phyloP scores from a whole-genome alignment of 2,888 invertebrate genomes.

The Tachina fera region DNA sequence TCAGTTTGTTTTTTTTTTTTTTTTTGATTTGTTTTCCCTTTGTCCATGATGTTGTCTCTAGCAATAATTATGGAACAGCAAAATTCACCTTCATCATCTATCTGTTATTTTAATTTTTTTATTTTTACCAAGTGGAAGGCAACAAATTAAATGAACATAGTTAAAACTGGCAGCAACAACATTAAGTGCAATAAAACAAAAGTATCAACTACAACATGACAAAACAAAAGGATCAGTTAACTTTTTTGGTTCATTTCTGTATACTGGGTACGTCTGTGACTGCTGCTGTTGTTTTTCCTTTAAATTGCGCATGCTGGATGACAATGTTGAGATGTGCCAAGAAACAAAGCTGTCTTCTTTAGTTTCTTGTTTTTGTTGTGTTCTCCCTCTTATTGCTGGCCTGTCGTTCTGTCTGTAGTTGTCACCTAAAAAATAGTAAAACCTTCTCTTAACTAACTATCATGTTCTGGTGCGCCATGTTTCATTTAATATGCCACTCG shows the following conservation, averaged over 20 bases:
- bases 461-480: constrained; percentile 66
- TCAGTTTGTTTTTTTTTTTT: background rate
- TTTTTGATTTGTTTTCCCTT: background rate
- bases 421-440: constrained; percentile 72
- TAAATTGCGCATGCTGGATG: constrained; percentile 59
- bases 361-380: constrained; percentile 12
- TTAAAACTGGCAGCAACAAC: constrained; percentile 25
- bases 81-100: constrained; percentile 50
- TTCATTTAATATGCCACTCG: constrained; percentile 57
- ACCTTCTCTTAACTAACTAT: constrained; percentile 62
- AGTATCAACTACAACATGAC: constrained; percentile 58
- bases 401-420: constrained; percentile 71
- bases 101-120: background rate
- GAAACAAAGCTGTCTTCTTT: constrained; percentile 55
- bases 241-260: constrained; percentile 7
- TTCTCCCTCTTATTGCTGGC: constrained; percentile 32
- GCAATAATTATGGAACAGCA: constrained; percentile 39
- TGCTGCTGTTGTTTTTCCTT: constrained; percentile 12
- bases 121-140: constrained; percentile 63
- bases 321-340: constrained; percentile 68
- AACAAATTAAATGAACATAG: constrained; percentile 68
- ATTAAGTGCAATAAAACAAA: constrained; percentile 25
- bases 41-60: constrained; percentile 21
- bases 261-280: background rate
- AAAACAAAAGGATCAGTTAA: constrained; percentile 67